These are phyloP conservation scores for Labeo catla DNA, from an alignment of 2,113 vertebrate species.

Conservation along the genomic window DNA sequence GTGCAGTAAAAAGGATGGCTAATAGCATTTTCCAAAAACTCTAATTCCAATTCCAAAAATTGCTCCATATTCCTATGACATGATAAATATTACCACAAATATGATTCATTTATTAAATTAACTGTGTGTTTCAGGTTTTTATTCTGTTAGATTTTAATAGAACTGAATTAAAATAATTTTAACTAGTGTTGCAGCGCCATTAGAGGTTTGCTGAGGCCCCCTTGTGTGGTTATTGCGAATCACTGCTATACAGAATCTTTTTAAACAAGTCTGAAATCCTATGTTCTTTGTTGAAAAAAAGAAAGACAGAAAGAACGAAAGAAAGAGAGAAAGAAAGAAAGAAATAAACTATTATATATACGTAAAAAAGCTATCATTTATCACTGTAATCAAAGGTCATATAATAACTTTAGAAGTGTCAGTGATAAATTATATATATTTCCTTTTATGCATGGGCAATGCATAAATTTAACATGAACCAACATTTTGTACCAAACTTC, in stretches of 20 bases:
- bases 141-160: background rate
- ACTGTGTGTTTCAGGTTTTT: background rate
- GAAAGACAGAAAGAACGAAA: too few relatives aligned
- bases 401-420: too few relatives aligned
- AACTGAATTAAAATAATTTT: background rate
- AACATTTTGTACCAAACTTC: background rate
- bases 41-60: too few relatives aligned
- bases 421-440: background rate
- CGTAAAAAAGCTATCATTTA: background rate
- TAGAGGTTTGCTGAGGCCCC: background rate
- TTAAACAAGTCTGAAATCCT: background rate
- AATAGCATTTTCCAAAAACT: background rate
- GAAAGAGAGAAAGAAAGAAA: too few relatives aligned
- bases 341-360: too few relatives aligned
- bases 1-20: background rate
- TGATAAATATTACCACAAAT: too few relatives aligned
- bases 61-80: too few relatives aligned
- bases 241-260: background rate
- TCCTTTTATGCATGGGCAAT: background rate
- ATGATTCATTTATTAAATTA: too few relatives aligned
- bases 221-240: constrained; percentile 1
- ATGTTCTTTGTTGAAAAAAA: background rate
- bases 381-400: too few relatives aligned
- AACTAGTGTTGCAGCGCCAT: background rate
- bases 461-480: background rate